Evolutionary conservation across 2,888 invertebrate genomes (phyloP).

Genomic region (Tiphia femorata): DNA sequence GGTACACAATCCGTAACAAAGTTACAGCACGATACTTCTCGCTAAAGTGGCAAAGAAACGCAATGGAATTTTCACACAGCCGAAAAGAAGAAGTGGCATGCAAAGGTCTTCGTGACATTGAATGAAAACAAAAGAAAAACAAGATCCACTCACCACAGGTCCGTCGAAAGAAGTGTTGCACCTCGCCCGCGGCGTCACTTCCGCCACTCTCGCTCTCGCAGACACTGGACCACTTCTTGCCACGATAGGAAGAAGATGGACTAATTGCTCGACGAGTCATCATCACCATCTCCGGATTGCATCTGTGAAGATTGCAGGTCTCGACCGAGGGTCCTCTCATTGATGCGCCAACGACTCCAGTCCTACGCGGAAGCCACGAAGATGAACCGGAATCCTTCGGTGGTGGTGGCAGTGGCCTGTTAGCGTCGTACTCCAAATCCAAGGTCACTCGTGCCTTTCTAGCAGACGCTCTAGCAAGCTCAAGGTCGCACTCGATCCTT

Average conservation of each 20-base stretch:
- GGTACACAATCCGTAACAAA: too few species aligned
- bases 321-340: neutral
- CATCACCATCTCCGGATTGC: slow-evolving; percentile 16
- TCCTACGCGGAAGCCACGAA: slow-evolving; percentile 1
- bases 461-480: neutral
- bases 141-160: slow-evolving; percentile 55
- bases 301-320: slow-evolving; percentile 18
- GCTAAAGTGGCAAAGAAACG: too few species aligned
- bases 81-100: too few species aligned
- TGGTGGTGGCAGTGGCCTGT: slow-evolving; percentile 69
- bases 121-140: too few species aligned
- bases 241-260: too few species aligned
- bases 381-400: slow-evolving; percentile 32
- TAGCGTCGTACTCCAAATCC: slow-evolving; percentile 60
- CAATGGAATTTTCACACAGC: too few species aligned
- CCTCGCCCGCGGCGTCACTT: slow-evolving; percentile 80
- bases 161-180: slow-evolving; percentile 74
- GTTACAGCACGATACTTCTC: too few species aligned
- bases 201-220: slow-evolving; percentile 79
- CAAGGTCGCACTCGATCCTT: slow-evolving; percentile 1
- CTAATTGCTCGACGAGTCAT: slow-evolving; percentile 17
- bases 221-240: slow-evolving; percentile 46
- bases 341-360: too few species aligned
- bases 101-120: too few species aligned
- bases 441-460: neutral